A percentile compares a stretch with the other conserved stretches of the same genome.
These are phyloP conservation scores for Agriotes lineatus DNA, from an alignment of 2,888 invertebrate species.

Conservation along the genomic window DNA sequence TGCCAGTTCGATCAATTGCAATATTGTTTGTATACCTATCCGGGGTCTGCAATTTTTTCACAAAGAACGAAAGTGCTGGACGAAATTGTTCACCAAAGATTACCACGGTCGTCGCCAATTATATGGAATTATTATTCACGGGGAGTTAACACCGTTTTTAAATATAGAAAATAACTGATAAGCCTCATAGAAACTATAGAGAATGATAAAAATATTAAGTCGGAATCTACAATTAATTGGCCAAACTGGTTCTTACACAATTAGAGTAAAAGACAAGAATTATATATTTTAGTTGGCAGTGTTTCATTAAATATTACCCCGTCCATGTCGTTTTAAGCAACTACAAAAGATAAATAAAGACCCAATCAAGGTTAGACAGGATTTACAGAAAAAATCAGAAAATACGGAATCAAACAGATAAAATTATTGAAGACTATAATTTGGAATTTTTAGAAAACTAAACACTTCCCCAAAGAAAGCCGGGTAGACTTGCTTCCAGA, in stretches of 20 bases:
- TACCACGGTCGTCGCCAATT: no score
- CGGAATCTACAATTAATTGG: background rate
- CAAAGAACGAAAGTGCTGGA: background rate
- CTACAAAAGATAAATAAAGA: conserved; percentile 1
- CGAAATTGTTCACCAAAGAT: no score
- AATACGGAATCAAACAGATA: background rate
- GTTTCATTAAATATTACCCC: conserved; percentile 16
- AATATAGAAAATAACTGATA: conserved; percentile 17
- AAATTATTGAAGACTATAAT: no score
- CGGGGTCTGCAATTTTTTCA: background rate
- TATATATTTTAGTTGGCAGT: conserved; percentile 16
- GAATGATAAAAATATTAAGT: no score
- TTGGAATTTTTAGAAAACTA: background rate
- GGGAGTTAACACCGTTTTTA: conserved; percentile 22
- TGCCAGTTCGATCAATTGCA: background rate
- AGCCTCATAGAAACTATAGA: conserved; percentile 25
- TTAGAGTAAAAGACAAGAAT: conserved; percentile 8
- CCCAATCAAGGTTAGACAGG: no score
- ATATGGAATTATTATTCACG: conserved; percentile 12
- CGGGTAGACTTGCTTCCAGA: background rate
- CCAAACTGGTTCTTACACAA: background rate
- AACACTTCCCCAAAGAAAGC: background rate
- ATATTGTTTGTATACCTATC: background rate
- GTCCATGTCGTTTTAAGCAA: conserved; percentile 1
- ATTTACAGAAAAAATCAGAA: background rate